A percentile compares a stretch with the other conserved stretches of the same genome.
phyloP scores from a whole-genome alignment of 2,888 invertebrate genomes.

The Itoplectis maculator region DNA sequence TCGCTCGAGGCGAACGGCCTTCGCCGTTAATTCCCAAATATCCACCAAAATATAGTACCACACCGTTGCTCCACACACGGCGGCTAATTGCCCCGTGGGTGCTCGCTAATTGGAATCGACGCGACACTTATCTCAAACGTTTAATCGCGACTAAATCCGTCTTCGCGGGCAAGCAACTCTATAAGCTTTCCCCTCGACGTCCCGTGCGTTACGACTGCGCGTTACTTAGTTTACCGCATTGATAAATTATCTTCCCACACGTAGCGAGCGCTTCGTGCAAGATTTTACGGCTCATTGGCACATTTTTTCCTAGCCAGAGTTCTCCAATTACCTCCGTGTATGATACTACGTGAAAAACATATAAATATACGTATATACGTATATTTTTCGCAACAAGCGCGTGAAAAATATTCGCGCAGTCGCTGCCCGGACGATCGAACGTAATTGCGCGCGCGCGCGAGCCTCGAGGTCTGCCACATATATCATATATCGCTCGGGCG shows the following conservation, averaged over 20 bases:
- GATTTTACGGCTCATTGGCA: constrained; percentile 37
- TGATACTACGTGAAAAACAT: no score
- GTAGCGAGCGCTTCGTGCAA: background rate
- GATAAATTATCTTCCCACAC: constrained; percentile 27
- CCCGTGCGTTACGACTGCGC: background rate
- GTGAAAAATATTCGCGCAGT: background rate
- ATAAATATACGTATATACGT: background rate
- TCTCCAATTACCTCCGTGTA: constrained; percentile 37
- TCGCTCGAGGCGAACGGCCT: background rate
- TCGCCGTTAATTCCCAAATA: background rate
- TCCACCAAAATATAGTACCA: background rate
- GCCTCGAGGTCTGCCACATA: background rate
- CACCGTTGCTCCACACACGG: background rate
- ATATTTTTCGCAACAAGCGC: constrained; percentile 4
- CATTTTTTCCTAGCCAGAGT: constrained; percentile 26
- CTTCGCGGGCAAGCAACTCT: background rate
- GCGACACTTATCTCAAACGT: constrained; percentile 14
- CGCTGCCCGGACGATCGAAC: no score
- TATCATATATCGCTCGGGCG: background rate
- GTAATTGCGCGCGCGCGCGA: no score
- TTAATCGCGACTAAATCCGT: constrained; percentile 27
- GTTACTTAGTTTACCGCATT: constrained; percentile 19
- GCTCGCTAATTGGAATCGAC: constrained; percentile 30
- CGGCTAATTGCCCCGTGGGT: constrained; percentile 19
- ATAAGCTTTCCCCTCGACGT: constrained; percentile 39